Conservation (phyloP, 2,888 invertebrate species). For the Tetropium fuscum region DNA sequence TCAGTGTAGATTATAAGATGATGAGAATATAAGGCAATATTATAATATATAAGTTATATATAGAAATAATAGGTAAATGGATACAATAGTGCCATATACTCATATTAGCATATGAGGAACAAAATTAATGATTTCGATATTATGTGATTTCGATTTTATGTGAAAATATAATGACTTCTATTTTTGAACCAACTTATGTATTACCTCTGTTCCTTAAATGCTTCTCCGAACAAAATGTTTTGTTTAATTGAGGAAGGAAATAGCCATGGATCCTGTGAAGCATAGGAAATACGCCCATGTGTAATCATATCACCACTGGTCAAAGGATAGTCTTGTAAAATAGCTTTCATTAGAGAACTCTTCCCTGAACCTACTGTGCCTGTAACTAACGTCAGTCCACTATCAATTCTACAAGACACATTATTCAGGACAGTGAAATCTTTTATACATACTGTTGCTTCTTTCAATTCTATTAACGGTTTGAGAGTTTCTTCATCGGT, state of each 20-base stretch:
- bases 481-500: slow-evolving; percentile 39
- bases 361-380: slow-evolving; percentile 79
- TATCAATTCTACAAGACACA: slow-evolving; percentile 63
- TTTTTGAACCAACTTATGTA: no score
- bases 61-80: no score
- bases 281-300: slow-evolving; percentile 69
- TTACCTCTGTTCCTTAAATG: slow-evolving; percentile 69
- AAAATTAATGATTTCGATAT: no score
- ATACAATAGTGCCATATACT: no score
- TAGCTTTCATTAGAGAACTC: slow-evolving; percentile 63
- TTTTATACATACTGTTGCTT: slow-evolving; percentile 49
- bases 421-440: slow-evolving; percentile 60
- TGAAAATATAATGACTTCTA: no score
- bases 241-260: slow-evolving; percentile 74
- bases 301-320: slow-evolving; percentile 63
- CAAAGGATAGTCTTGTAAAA: slow-evolving; percentile 63
- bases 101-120: no score
- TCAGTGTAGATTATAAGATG: no score
- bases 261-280: slow-evolving; percentile 74
- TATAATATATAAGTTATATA: no score
- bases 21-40: no score
- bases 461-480: slow-evolving; percentile 46
- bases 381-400: slow-evolving; percentile 68
- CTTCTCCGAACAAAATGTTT: slow-evolving; percentile 82
- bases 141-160: no score